These are phyloP conservation scores for Labroides dimidiatus DNA, from an alignment of 2,797 vertebrate genomes.

Conservation along the genomic window DNA sequence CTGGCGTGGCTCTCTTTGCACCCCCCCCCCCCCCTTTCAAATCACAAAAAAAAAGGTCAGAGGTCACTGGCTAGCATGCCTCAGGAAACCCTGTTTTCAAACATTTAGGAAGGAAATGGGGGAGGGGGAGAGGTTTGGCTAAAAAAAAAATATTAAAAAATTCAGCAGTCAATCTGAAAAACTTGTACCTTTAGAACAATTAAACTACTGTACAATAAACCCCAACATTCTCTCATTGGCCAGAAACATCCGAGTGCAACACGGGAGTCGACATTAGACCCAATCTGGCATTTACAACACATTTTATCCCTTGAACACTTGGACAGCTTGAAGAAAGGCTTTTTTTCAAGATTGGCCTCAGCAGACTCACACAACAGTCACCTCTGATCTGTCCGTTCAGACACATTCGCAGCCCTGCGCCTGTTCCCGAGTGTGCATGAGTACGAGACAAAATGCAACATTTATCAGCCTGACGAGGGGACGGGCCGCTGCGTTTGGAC, in stretches of 20 bases:
- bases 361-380: constrained; percentile 58
- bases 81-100: constrained; percentile 86
- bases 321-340: constrained; percentile 60
- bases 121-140: constrained; percentile 69
- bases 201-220: constrained; percentile 81
- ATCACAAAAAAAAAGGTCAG: constrained; percentile 81
- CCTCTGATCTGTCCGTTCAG: constrained; percentile 49
- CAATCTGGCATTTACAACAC: constrained; percentile 64
- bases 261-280: constrained; percentile 49
- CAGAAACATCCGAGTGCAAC: constrained; percentile 61
- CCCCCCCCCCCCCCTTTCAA: constrained; percentile 60
- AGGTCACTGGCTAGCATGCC: constrained; percentile 80
- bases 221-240: constrained; percentile 72
- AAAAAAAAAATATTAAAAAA: constrained; percentile 45
- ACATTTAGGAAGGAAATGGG: constrained; percentile 74
- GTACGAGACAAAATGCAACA: constrained; percentile 17
- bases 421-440: constrained; percentile 46
- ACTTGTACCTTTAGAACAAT: constrained; percentile 81
- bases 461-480: constrained; percentile 30
- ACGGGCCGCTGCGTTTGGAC: constrained; percentile 25
- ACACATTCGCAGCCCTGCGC: constrained; percentile 51
- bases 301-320: constrained; percentile 49
- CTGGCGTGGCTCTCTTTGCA: constrained; percentile 69
- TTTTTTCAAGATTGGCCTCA: constrained; percentile 44
- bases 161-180: constrained; percentile 74